Evolutionary conservation across 2,797 vertebrate species (phyloP).

Genomic region (Phrynocephalus vlangalii): DNA sequence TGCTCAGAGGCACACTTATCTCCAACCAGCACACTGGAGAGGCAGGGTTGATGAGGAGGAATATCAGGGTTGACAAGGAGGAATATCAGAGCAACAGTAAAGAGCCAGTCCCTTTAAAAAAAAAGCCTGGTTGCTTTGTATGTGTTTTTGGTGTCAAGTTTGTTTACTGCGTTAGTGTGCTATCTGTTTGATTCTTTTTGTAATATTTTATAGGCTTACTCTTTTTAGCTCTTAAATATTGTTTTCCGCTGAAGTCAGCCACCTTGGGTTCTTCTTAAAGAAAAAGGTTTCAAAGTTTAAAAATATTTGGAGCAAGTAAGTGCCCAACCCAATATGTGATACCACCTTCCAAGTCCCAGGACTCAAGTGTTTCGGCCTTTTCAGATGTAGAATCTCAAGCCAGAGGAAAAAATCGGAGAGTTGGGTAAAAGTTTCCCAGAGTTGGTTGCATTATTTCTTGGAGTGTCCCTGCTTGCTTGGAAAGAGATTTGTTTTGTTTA

Average conservation of each 20-base stretch:
- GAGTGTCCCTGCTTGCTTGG: neutral
- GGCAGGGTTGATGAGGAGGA: neutral
- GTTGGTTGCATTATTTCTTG: neutral
- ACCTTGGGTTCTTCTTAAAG: too few species aligned
- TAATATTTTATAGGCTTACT: too few species aligned
- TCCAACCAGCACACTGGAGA: neutral
- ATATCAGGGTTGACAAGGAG: too few species aligned
- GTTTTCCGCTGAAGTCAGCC: too few species aligned
- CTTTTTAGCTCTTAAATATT: too few species aligned
- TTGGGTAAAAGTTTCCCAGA: neutral
- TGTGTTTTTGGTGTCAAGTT: too few species aligned
- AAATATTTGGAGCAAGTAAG: neutral
- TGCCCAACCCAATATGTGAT: neutral
- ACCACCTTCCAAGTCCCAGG: neutral
- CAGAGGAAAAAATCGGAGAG: neutral
- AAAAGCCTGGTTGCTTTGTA: too few species aligned
- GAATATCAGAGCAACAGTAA: too few species aligned
- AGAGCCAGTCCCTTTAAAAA: too few species aligned
- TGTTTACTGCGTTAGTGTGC: too few species aligned
- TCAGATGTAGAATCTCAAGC: neutral
- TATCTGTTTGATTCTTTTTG: too few species aligned
- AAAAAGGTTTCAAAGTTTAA: too few species aligned
- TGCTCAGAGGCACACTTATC: neutral
- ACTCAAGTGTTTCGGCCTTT: neutral
- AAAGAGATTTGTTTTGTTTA: conserved; percentile 19